Evolutionary conservation across 2,797 vertebrate genomes (phyloP), one percentile per base, ranked within the genome.

Genomic region (Pseudocheirus occidentalis): DNA sequence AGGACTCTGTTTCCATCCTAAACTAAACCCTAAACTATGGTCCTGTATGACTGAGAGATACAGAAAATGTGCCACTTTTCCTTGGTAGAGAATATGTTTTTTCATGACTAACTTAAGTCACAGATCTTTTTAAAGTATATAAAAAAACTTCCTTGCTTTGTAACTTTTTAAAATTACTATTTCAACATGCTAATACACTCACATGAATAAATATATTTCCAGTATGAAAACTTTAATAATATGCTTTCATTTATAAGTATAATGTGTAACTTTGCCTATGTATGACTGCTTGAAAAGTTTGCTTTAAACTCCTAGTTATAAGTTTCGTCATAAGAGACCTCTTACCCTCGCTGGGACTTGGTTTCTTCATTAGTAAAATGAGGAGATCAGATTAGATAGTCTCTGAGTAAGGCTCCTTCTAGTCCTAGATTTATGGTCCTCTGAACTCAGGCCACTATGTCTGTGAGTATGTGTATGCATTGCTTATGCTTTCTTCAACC

Each of bases 401-500:
- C n/a, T 73, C n/a, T 40, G n/a, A 73, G n/a, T 40, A 7, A 46
- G n/a, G n/a, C 11, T 24, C 34, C 18, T 73, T 21, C 18, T 46
- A 24, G 2, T 18, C 40, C 73, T 27, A 46, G 40, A 87, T 87
- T 46, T 46, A 87, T 27, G 40, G 21, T 11, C 10, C 21, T 87
- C 11, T 87, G 40, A 46, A 87, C 40, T 87, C 34, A 73, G 62
- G 21, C 40, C 40, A 27, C 0, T 46, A 2, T 27, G n/a, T 7
- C 21, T 73, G 66, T 21, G 6, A 10, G 7, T 46, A 87, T 81
- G 40, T 73, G 5, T 73, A 40, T 94, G 89, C n/a, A 46, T 87
- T 54, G 34, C 18, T 93, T 95, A 91, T 91, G 12, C 59, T 93
- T 96, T n/a, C 94, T 94, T 92, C 55, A 96, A 4, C 90, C 18